Base-by-base conservation (phyloP, 2,797 vertebrate species). In the Xenops minutus region DNA sequence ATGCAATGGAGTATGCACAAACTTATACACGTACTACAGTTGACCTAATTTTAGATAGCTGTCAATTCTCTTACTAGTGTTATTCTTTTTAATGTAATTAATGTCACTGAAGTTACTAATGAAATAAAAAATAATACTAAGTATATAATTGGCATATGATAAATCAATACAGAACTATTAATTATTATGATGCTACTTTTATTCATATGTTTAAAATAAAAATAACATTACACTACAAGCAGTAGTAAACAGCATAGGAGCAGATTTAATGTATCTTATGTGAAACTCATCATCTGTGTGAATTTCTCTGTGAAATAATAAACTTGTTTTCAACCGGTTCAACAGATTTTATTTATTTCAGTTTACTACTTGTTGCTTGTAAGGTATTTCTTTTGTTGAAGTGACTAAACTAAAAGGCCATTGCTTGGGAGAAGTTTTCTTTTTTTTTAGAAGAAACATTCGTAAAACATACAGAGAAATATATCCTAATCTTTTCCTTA, bases 331-430 rank as follows among this genome's bases (percentile, higher is more conserved):
- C 54, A 87, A 73, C 16, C 66, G 8, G 62, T 85, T 62, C 12
- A 76, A 85, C 34, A 94, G 73, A 79, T 87, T 86, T 88, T 85
- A 82, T 85, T 89, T 80, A 63, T 86, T 81, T 88, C 15, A 2
- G 10, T 79, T 95, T 56, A 36, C 37, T 71, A 26, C 6, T 92
- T 72, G 8, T 72, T 88, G 74, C 39, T 88, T 73, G 20, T 54
- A 69, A 12, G 5, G 7, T 73, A 26, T 81, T 85, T 91, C 21
- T 75, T 91, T 79, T 68, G 71, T 63, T 88, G 23, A 44, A 82
- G 27, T 88, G 20, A 43, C 27, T 84, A 92, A 88, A 71, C 27
- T 72, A 61, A 67, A 94, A 85, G 21, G 24, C 5, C 2, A 1
- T 36, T 71, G 4, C 19, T 88, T 89, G 19, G 30, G 80, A 81